Conservation (phyloP, 1,140 invertebrate genomes). For the Meloidogyne hapla region DNA sequence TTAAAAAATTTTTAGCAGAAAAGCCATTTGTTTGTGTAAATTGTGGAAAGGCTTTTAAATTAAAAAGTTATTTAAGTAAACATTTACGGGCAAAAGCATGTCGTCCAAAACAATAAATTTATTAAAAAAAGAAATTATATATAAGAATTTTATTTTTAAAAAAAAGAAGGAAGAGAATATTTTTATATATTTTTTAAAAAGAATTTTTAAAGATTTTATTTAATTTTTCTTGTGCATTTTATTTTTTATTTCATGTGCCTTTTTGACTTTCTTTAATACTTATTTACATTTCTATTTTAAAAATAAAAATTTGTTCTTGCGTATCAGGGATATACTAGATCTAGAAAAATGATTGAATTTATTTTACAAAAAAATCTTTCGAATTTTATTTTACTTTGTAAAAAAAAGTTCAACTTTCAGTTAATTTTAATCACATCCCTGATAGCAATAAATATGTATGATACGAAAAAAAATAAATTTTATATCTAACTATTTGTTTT, state of each 20-base stretch:
- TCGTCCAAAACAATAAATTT: slow-evolving; percentile 4
- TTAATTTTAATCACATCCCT: too few relatives aligned
- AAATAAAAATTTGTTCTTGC: too few relatives aligned
- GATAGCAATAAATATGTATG: too few relatives aligned
- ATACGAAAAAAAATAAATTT: too few relatives aligned
- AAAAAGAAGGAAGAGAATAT: neutral
- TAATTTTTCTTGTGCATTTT: neutral
- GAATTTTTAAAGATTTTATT: neutral
- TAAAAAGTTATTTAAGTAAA: slow-evolving; percentile 23
- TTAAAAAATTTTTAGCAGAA: slow-evolving; percentile 14
- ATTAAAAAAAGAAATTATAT: neutral
- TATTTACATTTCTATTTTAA: too few relatives aligned
- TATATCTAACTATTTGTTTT: too few relatives aligned
- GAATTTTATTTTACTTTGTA: too few relatives aligned
- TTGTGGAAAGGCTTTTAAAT: slow-evolving; percentile 19
- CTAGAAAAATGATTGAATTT: too few relatives aligned
- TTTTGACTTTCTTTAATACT: neutral
- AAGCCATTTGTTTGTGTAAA: slow-evolving; percentile 14
- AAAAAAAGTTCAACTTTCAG: too few relatives aligned
- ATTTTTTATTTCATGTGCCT: neutral
- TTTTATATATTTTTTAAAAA: too few relatives aligned
- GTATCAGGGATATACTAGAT: too few relatives aligned
- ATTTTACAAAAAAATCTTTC: too few relatives aligned
- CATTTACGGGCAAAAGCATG: slow-evolving; percentile 12
- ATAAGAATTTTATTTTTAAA: neutral